Evolutionary conservation across 2,888 invertebrate species (phyloP).

Genomic region (Drosophila recens): DNA sequence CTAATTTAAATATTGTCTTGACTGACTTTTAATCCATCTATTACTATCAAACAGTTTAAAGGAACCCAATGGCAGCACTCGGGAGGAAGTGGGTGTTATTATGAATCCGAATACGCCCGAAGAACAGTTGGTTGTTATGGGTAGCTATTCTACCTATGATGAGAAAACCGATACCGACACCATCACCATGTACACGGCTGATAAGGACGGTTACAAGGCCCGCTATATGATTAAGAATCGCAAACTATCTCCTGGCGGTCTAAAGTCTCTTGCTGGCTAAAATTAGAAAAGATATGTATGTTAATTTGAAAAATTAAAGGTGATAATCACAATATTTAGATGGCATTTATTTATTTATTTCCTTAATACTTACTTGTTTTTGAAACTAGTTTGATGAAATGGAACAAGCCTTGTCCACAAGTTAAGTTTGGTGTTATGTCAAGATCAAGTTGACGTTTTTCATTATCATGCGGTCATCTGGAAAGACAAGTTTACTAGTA

Average conservation of each 20-base stretch:
- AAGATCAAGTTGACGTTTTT: slow-evolving; percentile 61
- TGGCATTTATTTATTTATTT: slow-evolving; percentile 34
- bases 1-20: background rate
- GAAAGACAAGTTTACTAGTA: slow-evolving; percentile 53
- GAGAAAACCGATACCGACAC: slow-evolving; percentile 82
- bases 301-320: slow-evolving; percentile 25
- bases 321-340: slow-evolving; percentile 26
- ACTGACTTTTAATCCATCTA: background rate
- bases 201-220: slow-evolving; percentile 84
- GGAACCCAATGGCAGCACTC: slow-evolving; percentile 83
- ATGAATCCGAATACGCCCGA: slow-evolving; percentile 83
- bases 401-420: slow-evolving; percentile 19
- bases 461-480: slow-evolving; percentile 58
- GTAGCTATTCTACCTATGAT: slow-evolving; percentile 79
- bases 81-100: slow-evolving; percentile 83
- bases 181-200: slow-evolving; percentile 84
- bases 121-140: slow-evolving; percentile 84
- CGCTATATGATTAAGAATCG: slow-evolving; percentile 82
- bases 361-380: slow-evolving; percentile 20
- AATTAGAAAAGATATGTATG: background rate
- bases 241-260: slow-evolving; percentile 73
- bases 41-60: slow-evolving; percentile 61
- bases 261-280: slow-evolving; percentile 81
- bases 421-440: slow-evolving; percentile 27
- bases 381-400: slow-evolving; percentile 60